Evolutionary conservation across 2,113 vertebrate species (phyloP), one percentile per base, ranked within the genome.

Genomic region (Lagopus muta): DNA sequence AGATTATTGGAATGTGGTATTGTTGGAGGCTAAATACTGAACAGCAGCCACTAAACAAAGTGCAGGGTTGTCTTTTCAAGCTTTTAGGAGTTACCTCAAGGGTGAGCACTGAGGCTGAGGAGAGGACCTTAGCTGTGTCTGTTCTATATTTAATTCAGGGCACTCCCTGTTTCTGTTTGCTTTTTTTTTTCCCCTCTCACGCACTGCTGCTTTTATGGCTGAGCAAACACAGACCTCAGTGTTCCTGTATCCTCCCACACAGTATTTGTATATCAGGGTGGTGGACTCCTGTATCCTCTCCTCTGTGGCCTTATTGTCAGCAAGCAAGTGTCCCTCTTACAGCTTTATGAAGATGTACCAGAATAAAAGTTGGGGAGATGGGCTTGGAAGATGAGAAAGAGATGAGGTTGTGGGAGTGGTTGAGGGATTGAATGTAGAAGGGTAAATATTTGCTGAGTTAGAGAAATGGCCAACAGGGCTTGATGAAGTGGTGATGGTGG

Each of bases 201-300:
- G 28, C 13, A 1, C 6, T 58, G 0, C 60, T 24, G 8, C 27
- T 76, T 92, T 88, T 57, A 65, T 57, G 64, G 47, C 78, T 82
- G 71, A 74, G 82, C 64, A 91, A 93, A 89, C 85, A 89, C 34
- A 92, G 75, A 69, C 43, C 25, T 86, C 52, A 22, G 58, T 88
- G 43, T 92, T 96, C 54, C 64, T 72, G 30, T 52, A 10, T 79
- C 73, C 71, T 85, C 87, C 74, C 87, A 79, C 47, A 0, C 65
- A 21, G 1, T 95, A 14, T 93, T 94, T 95, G 61, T 21, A 3
- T 18, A 83, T 36, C 65, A 64, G 87, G 67, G 82, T 60, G 50
- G 55, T 60, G 47, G 55, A 13, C 75, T 92, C 91, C 15, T 7
- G 10, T 21, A 32, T 79, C 55, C 76, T 54, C 42, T 22, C 14